phyloP scores from a whole-genome alignment of 2,797 vertebrate species.

The Chelonia mydas region DNA sequence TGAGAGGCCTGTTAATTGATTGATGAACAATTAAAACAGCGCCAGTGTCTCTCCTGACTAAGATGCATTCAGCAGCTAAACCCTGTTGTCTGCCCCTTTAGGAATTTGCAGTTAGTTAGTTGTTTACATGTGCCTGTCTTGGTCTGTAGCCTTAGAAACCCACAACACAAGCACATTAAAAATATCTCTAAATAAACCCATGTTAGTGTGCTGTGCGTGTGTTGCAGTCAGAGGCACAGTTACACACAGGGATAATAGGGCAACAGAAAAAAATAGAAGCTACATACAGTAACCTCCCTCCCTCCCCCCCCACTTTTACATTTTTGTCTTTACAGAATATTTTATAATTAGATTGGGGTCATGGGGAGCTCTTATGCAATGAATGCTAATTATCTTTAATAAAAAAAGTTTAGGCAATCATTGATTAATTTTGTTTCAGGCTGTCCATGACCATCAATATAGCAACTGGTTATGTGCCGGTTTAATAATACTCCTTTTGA shows the following conservation, averaged over 20 bases:
- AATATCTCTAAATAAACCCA: constrained; percentile 60
- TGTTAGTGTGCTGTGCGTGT: neutral
- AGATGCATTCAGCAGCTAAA: constrained; percentile 66
- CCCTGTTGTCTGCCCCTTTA: constrained; percentile 45
- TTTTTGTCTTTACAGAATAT: constrained; percentile 17
- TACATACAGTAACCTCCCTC: neutral
- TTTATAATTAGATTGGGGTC: constrained; percentile 45
- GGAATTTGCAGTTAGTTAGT: constrained; percentile 58
- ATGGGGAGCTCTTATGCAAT: constrained; percentile 42
- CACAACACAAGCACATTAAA: constrained; percentile 54
- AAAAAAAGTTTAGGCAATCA: constrained; percentile 38
- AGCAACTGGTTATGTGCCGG: constrained; percentile 2
- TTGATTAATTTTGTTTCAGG: constrained; percentile 58
- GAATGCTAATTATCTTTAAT: constrained; percentile 59
- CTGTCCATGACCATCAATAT: constrained; percentile 21
- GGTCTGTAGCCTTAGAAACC: constrained; percentile 71
- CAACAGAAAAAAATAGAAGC: neutral
- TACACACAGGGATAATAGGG: neutral
- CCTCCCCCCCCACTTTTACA: neutral
- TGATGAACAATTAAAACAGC: constrained; percentile 79
- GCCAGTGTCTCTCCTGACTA: constrained; percentile 61
- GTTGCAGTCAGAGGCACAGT: neutral
- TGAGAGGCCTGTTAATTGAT: constrained; percentile 75
- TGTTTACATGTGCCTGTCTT: constrained; percentile 65
- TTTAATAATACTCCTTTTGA: constrained; percentile 28